Conservation (phyloP, 2,888 invertebrate genomes). For the Ochropacha duplaris region DNA sequence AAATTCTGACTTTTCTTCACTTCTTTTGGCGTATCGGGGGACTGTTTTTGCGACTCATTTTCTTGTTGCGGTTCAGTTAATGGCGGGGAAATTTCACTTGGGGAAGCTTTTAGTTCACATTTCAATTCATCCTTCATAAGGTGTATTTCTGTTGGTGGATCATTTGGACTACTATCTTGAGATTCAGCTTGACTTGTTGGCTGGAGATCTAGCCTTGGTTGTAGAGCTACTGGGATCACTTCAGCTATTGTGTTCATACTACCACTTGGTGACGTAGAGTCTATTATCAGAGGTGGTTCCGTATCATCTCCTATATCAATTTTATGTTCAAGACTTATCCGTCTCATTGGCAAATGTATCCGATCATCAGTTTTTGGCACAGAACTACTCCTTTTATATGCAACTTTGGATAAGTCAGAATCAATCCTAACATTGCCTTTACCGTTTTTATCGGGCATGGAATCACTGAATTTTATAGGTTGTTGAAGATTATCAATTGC, state of each 20-base stretch:
- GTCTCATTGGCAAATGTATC: slow-evolving; percentile 56
- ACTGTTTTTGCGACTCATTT: slow-evolving; percentile 67
- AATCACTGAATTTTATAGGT: slow-evolving; percentile 56
- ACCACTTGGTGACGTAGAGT: slow-evolving; percentile 69
- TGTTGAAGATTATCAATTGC: slow-evolving; percentile 54
- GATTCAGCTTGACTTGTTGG: slow-evolving; percentile 62
- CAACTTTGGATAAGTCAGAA: slow-evolving; percentile 66
- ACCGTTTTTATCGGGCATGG: slow-evolving; percentile 52
- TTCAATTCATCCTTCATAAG: slow-evolving; percentile 61
- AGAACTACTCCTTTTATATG: slow-evolving; percentile 71
- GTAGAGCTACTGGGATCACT: slow-evolving; percentile 70
- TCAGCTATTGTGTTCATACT: slow-evolving; percentile 77
- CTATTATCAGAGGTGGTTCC: slow-evolving; percentile 77
- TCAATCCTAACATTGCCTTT: slow-evolving; percentile 66
- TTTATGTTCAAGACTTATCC: slow-evolving; percentile 76
- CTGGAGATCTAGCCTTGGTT: slow-evolving; percentile 64
- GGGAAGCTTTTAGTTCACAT: slow-evolving; percentile 65
- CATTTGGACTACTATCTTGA: slow-evolving; percentile 70
- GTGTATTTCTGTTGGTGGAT: slow-evolving; percentile 76
- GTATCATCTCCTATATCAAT: slow-evolving; percentile 78
- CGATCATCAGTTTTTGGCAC: slow-evolving; percentile 72
- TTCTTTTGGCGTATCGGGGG: slow-evolving; percentile 73
- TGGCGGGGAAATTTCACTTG: slow-evolving; percentile 76
- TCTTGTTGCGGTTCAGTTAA: slow-evolving; percentile 58
- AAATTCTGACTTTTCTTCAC: slow-evolving; percentile 78